Conservation (phyloP, 2,888 invertebrate species). For the Calliphora vomitoria region DNA sequence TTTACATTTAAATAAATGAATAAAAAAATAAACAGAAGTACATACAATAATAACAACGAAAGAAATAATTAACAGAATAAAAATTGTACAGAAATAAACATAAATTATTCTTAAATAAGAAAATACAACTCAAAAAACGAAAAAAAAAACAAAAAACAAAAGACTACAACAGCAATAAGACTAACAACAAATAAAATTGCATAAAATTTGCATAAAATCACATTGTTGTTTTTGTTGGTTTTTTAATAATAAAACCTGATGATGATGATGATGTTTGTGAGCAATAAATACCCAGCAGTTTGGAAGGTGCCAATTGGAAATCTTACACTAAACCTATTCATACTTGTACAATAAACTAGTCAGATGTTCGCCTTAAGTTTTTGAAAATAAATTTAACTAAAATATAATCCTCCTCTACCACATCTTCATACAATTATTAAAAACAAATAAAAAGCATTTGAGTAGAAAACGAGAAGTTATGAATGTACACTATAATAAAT, state of each 20-base stretch:
- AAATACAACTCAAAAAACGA: constrained; percentile 35
- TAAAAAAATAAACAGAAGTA: constrained; percentile 49
- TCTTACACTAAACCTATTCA: no score
- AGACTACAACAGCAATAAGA: constrained; percentile 30
- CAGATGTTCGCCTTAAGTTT: no score
- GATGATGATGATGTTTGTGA: constrained; percentile 22
- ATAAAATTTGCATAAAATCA: constrained; percentile 71
- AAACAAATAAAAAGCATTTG: no score
- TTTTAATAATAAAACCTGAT: constrained; percentile 43
- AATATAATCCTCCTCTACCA: no score
- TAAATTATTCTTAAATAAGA: constrained; percentile 70
- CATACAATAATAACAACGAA: constrained; percentile 43
- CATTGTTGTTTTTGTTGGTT: constrained; percentile 24
- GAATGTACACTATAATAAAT: no score
- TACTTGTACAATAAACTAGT: no score
- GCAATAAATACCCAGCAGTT: constrained; percentile 1
- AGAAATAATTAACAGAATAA: constrained; percentile 70
- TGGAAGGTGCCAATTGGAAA: no score
- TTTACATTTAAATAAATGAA: constrained; percentile 57
- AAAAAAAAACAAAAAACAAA: not conserved
- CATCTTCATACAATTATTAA: no score
- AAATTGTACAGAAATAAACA: constrained; percentile 59
- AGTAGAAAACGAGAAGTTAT: no score
- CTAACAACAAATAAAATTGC: constrained; percentile 50
- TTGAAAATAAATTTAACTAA: no score